Evolutionary conservation across 92 coral and sea anemone species (phyloP).

Genomic region (Muricea muricata): DNA sequence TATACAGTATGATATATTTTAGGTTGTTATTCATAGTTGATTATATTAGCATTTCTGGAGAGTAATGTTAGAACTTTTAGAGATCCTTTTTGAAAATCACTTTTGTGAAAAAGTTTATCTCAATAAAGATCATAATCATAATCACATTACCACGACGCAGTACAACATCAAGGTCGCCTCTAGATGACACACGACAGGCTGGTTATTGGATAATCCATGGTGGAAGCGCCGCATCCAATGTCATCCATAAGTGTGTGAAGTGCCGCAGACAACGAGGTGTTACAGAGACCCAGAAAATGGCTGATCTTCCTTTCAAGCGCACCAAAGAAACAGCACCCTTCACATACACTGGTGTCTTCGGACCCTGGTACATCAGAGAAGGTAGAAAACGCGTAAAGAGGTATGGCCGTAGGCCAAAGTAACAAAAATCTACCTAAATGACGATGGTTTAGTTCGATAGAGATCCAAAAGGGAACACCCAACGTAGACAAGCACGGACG

Average conservation of each 20-base stretch:
- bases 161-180: conserved; percentile 23
- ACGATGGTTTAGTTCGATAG: conserved; percentile 34
- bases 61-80: too few relatives aligned
- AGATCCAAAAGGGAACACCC: conserved; percentile 33
- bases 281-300: conserved; percentile 39
- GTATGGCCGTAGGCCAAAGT: conserved; percentile 44
- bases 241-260: conserved; percentile 32
- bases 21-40: too few relatives aligned
- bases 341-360: conserved; percentile 41
- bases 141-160: conserved; percentile 6
- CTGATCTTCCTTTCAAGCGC: conserved; percentile 48
- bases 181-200: conserved; percentile 20
- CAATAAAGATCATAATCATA: too few relatives aligned
- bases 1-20: too few relatives aligned
- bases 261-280: conserved; percentile 37
- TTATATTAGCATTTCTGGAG: too few relatives aligned
- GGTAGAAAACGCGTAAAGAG: conserved; percentile 37
- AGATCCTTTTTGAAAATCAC: too few relatives aligned
- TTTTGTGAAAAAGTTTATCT: too few relatives aligned
- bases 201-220: conserved; percentile 41
- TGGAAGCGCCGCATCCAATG: conserved; percentile 7
- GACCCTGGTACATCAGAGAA: conserved; percentile 43
- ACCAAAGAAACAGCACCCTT: conserved; percentile 28
- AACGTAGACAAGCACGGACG: conserved; percentile 42
- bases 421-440: conserved; percentile 21